Conservation (phyloP, 2,797 vertebrate genomes). For the Channa striata region DNA sequence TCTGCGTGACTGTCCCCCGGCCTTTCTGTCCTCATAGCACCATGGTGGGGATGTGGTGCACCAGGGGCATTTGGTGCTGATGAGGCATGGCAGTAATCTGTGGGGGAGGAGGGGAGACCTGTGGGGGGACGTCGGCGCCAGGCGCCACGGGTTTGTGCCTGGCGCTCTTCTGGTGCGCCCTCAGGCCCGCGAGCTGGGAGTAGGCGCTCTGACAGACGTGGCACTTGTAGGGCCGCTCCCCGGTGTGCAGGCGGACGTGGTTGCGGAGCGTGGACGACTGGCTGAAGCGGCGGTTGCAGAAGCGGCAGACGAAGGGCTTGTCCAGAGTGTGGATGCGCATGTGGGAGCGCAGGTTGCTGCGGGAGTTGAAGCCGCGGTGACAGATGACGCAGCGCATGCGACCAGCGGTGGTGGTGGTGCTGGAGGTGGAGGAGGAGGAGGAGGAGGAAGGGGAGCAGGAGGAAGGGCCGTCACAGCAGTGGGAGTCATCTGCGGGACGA, state of each 20-base stretch:
- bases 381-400: constrained; percentile 99
- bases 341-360: constrained; percentile 98
- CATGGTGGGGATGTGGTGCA: constrained; percentile 94
- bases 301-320: constrained; percentile 97
- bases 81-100: constrained; percentile 86
- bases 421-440: constrained; percentile 43
- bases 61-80: constrained; percentile 82
- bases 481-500: constrained; percentile 88
- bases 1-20: constrained; percentile 23
- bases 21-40: constrained; percentile 86
- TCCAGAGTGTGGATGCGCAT: constrained; percentile 99
- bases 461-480: constrained; percentile 83
- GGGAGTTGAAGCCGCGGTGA: constrained; percentile 98
- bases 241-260: constrained; percentile 97
- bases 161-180: constrained; percentile 97
- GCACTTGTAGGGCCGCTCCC: constrained; percentile 97
- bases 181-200: constrained; percentile 95
- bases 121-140: constrained; percentile 58
- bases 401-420: constrained; percentile 67
- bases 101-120: constrained; percentile 85
- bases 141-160: constrained; percentile 89
- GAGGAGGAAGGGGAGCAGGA: constrained; percentile 76
- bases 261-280: constrained; percentile 98
- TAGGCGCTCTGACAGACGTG: constrained; percentile 98
- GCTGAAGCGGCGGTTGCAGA: constrained; percentile 98